Percentiles rank a stretch among this genome's conserved stretches.
phyloP scores from a whole-genome alignment of 2,113 vertebrate genomes.

The Saguinus imperator region DNA sequence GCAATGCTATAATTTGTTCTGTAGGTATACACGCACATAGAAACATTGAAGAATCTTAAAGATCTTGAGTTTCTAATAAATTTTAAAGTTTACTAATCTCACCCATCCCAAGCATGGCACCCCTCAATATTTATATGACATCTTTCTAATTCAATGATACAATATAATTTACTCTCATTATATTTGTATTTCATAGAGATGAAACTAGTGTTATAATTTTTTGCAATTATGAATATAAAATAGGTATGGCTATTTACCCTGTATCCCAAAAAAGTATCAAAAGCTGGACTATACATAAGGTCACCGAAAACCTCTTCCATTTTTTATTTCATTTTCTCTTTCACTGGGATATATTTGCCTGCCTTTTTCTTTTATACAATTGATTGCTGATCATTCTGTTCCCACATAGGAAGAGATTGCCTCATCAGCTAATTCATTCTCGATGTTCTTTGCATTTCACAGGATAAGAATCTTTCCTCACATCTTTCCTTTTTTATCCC shows the following conservation, averaged over 20 bases:
- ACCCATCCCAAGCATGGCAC: background rate
- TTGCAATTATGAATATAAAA: background rate
- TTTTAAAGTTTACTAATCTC: background rate
- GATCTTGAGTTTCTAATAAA: background rate
- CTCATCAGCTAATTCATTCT: constrained; percentile 13
- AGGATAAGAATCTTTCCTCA: background rate
- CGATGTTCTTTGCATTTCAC: constrained; percentile 32
- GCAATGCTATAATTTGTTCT: background rate
- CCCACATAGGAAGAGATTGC: background rate
- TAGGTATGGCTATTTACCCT: background rate
- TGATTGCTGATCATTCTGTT: constrained; percentile 7
- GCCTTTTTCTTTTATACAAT: background rate
- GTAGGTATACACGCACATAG: background rate
- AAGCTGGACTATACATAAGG: background rate
- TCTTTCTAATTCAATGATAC: background rate
- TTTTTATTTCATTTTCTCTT: background rate
- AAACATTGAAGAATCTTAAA: background rate
- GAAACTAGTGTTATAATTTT: background rate
- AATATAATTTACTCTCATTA: constrained; percentile 53
- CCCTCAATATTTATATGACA: background rate
- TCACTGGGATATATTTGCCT: background rate
- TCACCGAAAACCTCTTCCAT: background rate
- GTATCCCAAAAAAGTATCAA: background rate
- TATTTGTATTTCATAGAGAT: background rate
- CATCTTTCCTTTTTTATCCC: background rate